phyloP scores from a whole-genome alignment of 2,888 invertebrate genomes.

The Fissipunctia ypsillon region DNA sequence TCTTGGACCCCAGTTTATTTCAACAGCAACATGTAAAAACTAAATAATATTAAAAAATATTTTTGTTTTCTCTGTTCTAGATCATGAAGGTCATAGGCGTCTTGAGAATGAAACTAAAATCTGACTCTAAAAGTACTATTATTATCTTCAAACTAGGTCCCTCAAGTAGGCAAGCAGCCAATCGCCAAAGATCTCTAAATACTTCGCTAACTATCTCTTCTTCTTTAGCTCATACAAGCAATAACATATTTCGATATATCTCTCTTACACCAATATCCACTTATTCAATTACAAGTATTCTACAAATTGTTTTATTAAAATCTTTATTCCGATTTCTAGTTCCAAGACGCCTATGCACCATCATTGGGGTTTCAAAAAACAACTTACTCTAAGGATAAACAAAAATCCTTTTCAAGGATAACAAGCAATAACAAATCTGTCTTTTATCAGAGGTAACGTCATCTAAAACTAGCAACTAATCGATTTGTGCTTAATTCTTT shows the following conservation, averaged over 20 bases:
- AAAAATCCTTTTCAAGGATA: constrained; percentile 89
- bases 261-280: constrained; percentile 43
- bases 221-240: constrained; percentile 49
- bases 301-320: constrained; percentile 59
- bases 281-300: constrained; percentile 49
- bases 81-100: constrained; percentile 54
- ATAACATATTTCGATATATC: constrained; percentile 35
- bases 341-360: constrained; percentile 59
- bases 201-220: constrained; percentile 48
- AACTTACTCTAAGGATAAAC: constrained; percentile 84
- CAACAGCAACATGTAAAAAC: constrained; percentile 86
- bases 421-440: constrained; percentile 87
- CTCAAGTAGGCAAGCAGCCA: constrained; percentile 63
- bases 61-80: constrained; percentile 80
- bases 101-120: constrained; percentile 57
- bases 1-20: constrained; percentile 87
- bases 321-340: constrained; percentile 45
- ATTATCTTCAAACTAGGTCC: constrained; percentile 68
- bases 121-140: constrained; percentile 66
- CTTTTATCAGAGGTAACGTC: constrained; percentile 85
- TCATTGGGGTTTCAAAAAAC: constrained; percentile 72
- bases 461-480: constrained; percentile 83
- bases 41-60: constrained; percentile 85
- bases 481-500: constrained; percentile 81
- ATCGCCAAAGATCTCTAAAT: constrained; percentile 61